Base-by-base conservation (phyloP, 2,113 vertebrate species). In the Pseudopodoces humilis region DNA sequence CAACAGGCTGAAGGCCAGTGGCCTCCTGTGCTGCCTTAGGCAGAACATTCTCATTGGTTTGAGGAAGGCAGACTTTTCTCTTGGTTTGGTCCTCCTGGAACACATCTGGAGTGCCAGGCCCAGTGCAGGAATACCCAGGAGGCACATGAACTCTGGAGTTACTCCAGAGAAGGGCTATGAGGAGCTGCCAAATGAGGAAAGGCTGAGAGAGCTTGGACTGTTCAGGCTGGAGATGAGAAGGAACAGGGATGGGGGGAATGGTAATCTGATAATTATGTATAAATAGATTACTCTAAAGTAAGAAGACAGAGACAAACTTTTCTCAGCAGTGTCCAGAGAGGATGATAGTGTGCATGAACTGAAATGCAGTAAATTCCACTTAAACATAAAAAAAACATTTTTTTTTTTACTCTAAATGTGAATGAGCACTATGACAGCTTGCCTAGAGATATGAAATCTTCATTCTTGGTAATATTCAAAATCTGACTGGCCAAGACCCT, bases 231-330 rank as follows among this genome's bases (percentile, higher is more conserved):
- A 71, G 22, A 64, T 60, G 19, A 77, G 52, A 84, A 52, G 9
- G 15, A 50, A 41, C 3, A 5, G 41, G 3, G 3, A 11, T 8
- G 8, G 23, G 6, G 3, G 3, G 8, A 13, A 3, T 35, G 5
- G 13, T 41, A 64, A 77, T 68, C 25, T 63, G 19, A 21, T 65
- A 46, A 46, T 82, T 82, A 41, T 18, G 7, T 55, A 41, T 55
- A 30, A 90, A 63, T 50, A 67, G 0, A 2, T 58, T 67, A 56
- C 30, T 49, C n/a, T 58, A 31, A 67, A 50, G 11, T 14, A 59
- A 59, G 58, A 17, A 56, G 20, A 16, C 6, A 83, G 20, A 56
- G 20, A 16, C 6, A 83, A 63, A 78, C 25, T 77, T 72, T 63
- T 58, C 44, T 70, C 10, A 67, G 25, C 24, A 59, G 16, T 68